Percentiles rank a stretch among this genome's conserved stretches.
These are phyloP conservation scores for Nothobranchius furzeri DNA, from an alignment of 2,113 vertebrate genomes.

Conservation along the genomic window DNA sequence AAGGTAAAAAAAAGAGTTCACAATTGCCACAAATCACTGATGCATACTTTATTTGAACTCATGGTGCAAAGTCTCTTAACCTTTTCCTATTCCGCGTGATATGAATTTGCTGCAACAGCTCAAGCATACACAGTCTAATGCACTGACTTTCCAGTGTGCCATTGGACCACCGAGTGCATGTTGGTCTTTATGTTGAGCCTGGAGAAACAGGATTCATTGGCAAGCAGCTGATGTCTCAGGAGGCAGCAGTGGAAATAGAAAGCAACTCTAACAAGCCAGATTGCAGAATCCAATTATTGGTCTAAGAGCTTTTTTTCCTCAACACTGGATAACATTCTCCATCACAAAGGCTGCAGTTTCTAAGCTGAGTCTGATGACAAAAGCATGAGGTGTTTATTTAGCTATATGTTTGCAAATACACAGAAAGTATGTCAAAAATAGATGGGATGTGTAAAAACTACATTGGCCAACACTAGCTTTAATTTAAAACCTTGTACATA, in stretches of 20 bases:
- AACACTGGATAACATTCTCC: conserved; percentile 53
- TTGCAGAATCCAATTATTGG: conserved; percentile 73
- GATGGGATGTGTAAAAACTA: conserved; percentile 25
- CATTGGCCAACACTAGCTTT: conserved; percentile 27
- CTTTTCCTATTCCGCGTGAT: conserved; percentile 58
- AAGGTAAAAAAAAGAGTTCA: conserved; percentile 33
- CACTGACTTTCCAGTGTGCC: conserved; percentile 33
- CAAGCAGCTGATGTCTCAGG: conserved; percentile 59
- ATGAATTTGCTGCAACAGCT: conserved; percentile 50
- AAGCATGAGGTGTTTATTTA: conserved; percentile 48
- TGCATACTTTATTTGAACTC: conserved; percentile 31
- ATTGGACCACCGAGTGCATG: conserved; percentile 52
- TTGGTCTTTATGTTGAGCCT: conserved; percentile 61
- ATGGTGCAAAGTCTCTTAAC: conserved; percentile 36
- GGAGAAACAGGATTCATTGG: conserved; percentile 61
- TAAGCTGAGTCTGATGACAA: conserved; percentile 47
- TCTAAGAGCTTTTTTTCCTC: conserved; percentile 65
- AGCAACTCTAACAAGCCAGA: conserved; percentile 65
- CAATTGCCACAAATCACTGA: conserved; percentile 48
- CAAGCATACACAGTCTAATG: conserved; percentile 31
- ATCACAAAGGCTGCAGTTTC: conserved; percentile 48
- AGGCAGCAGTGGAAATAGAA: conserved; percentile 67
- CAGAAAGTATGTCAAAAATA: conserved; percentile 29
- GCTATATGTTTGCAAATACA: conserved; percentile 20
- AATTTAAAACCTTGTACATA: conserved; percentile 30